Conservation (phyloP, 2,113 vertebrate genomes). For the Lagopus muta region DNA sequence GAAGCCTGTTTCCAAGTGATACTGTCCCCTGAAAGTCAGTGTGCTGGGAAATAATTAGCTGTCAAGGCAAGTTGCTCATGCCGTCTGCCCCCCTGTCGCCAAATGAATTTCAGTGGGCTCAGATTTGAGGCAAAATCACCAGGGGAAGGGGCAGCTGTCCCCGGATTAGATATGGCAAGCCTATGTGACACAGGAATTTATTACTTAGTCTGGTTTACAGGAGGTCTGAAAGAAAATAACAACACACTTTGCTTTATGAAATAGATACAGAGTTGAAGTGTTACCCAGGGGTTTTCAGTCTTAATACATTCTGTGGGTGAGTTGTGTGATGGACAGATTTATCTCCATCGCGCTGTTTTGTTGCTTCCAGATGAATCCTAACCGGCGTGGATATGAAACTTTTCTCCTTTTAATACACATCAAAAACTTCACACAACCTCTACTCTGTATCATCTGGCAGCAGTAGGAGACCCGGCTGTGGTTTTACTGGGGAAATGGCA, state of each 20-base stretch:
- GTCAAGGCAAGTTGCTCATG: neutral
- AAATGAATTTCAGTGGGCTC: neutral
- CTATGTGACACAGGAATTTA: neutral
- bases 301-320: neutral
- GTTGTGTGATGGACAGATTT: constrained; percentile 5
- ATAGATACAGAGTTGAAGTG: neutral
- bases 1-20: neutral
- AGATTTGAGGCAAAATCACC: accelerated
- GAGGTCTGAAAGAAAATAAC: constrained; percentile 24
- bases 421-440: neutral
- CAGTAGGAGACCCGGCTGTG: accelerated
- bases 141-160: neutral
- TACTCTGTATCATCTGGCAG: neutral
- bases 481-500: neutral
- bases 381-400: neutral
- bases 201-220: neutral
- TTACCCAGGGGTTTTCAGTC: neutral
- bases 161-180: neutral
- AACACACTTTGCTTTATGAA: neutral
- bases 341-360: neutral
- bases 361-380: constrained; percentile 24
- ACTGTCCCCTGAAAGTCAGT: neutral
- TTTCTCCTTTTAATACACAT: neutral
- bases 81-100: accelerated
- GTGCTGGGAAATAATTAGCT: constrained; percentile 23